A percentile compares a stretch with the other conserved stretches of the same genome.
These are phyloP conservation scores for Mesaphorura yosii DNA, from an alignment of 1,140 invertebrate genomes.

Conservation along the genomic window DNA sequence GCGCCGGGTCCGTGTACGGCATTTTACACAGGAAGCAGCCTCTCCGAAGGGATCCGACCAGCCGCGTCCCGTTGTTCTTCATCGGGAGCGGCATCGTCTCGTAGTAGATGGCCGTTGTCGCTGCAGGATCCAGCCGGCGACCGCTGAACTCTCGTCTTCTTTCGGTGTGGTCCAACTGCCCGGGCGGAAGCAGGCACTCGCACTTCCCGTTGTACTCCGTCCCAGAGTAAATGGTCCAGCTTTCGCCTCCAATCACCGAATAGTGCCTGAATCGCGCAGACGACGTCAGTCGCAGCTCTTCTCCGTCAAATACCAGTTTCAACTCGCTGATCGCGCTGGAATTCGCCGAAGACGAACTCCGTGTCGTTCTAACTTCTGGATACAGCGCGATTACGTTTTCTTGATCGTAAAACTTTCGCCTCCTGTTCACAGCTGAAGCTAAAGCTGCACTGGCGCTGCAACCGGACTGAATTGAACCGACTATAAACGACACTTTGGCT, in stretches of 20 bases:
- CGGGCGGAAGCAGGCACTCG: not conserved
- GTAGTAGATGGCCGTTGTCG: too few species aligned
- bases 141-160: not conserved
- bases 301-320: not conserved
- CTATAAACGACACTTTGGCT: not conserved
- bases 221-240: constrained; percentile 8
- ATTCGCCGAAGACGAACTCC: not conserved
- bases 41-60: not conserved
- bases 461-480: not conserved
- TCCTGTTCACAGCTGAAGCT: too few species aligned
- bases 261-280: not conserved
- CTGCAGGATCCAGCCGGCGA: not conserved
- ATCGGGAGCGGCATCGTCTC: too few species aligned
- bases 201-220: constrained; percentile 5
- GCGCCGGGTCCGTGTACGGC: too few species aligned
- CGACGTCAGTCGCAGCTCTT: not conserved
- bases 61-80: too few species aligned
- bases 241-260: not conserved
- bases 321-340: not conserved
- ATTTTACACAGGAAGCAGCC: constrained; percentile 1
- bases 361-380: not conserved
- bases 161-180: not conserved
- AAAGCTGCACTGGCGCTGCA: not conserved
- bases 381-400: not conserved
- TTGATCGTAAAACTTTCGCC: not conserved